Evolutionary conservation across 53 echinoderm and acorn worm genomes (phyloP), one percentile per base, ranked within the genome.

Genomic region (Mesocentrotus franciscanus): DNA sequence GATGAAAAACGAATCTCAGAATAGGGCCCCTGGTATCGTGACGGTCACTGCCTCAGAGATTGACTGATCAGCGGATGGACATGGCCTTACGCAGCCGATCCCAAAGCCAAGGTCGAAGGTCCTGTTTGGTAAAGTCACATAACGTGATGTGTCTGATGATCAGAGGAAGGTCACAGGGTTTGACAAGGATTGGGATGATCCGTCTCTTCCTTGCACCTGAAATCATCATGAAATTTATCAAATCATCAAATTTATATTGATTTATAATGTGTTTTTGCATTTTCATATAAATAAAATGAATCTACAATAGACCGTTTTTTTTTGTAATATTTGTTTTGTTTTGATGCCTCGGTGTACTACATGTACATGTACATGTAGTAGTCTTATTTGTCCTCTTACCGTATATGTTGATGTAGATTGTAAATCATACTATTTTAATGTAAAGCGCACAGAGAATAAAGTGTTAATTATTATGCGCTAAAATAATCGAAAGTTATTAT

Each of bases 91-190:
- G 24, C 18, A 99, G 94, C 22, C 99, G 94, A 15, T 71, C 90
- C 99, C 99, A 99, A 72, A 99, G 96, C 98, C 97, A 99, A 34
- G 92, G 95, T 56, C 96, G 70, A 13, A 99, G 95, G 27, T 98
- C 99, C 61, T 72, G 81, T 92, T 96, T 99, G 64, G 99, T 99
- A 95, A 96, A 99, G 94, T 99, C 96, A 60, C 97, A 96, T 1
- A 95, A 79, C 0, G 98, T 98, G 85, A 99, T 92, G 62, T 98
- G 98, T 35, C 93, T 36, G 61, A 99, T 71, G 62, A 99, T 99
- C 49, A 18, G 76, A 26, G 99, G 99, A 17, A 85, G 71, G 56
- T 57, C 76, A 76, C 99, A 99, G 0, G 95, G 96, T 70, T 95
- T 93, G 18, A 96, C 87, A 95, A 98, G 96, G 30, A 99, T 96